Evolutionary conservation across 1,140 invertebrate genomes (phyloP).

Genomic region (Hesperophylax magnus): DNA sequence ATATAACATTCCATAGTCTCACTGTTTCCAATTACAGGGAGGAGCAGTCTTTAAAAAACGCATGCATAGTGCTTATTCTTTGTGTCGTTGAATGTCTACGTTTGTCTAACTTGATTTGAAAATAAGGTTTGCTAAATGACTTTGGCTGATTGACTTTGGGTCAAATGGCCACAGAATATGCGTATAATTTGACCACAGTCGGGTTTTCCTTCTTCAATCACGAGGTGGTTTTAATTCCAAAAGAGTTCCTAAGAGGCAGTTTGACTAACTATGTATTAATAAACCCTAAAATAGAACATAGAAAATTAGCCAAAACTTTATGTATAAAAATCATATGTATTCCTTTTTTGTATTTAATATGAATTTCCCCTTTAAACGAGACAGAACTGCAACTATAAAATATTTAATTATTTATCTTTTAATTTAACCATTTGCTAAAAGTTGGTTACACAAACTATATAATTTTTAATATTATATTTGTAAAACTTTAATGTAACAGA

Average conservation of each 20-base stretch:
- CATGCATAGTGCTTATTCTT: too few species aligned
- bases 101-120: too few species aligned
- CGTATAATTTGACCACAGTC: not conserved
- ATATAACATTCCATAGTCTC: too few species aligned
- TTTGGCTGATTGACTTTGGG: too few species aligned
- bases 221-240: conserved; percentile 26
- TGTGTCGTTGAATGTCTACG: too few species aligned
- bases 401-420: too few species aligned
- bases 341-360: not conserved
- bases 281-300: conserved; percentile 26
- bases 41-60: too few species aligned
- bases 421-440: too few species aligned
- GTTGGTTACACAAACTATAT: not conserved
- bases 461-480: not conserved
- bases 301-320: conserved; percentile 29
- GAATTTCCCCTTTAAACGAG: not conserved
- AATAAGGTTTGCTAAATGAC: too few species aligned
- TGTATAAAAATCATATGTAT: conserved; percentile 5
- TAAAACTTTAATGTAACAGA: not conserved
- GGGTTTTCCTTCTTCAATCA: conserved; percentile 22
- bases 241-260: conserved; percentile 38
- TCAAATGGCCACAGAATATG: not conserved
- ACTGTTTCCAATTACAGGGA: too few species aligned
- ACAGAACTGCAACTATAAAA: not conserved
- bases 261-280: conserved; percentile 9